These are phyloP conservation scores for Macroglossus sobrinus DNA, from an alignment of 2,113 vertebrate genomes.

Conservation along the genomic window DNA sequence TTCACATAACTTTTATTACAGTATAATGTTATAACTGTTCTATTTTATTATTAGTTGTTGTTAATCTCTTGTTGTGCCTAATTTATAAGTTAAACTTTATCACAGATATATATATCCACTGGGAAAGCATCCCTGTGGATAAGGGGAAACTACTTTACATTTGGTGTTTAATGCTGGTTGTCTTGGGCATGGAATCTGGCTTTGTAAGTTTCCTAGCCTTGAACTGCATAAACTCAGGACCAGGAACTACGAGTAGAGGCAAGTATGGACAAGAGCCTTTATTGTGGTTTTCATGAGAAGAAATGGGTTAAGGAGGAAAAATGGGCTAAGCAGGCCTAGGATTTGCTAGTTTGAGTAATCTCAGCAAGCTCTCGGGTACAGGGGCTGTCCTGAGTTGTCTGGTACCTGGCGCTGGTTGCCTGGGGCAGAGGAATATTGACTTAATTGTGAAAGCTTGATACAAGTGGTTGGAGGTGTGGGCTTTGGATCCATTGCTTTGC, in stretches of 20 bases:
- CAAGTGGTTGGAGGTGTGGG: rapidly evolving
- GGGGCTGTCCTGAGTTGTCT: not conserved
- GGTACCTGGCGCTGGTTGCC: not conserved
- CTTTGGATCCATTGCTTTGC: not conserved
- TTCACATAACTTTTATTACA: not conserved
- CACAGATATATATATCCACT: not conserved
- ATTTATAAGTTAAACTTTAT: not conserved
- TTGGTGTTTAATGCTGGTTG: not conserved
- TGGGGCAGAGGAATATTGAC: not conserved
- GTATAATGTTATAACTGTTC: not conserved
- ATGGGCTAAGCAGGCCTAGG: not conserved
- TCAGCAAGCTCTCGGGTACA: not conserved
- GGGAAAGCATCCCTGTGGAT: not conserved
- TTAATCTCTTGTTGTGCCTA: not conserved
- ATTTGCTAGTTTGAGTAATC: not conserved
- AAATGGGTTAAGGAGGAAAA: not conserved
- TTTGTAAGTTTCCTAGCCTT: not conserved
- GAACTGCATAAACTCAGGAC: not conserved
- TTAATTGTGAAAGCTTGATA: not conserved
- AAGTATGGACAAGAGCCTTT: not conserved
- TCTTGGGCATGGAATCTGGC: not conserved
- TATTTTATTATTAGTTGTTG: not conserved
- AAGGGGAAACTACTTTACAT: not conserved
- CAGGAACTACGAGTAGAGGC: not conserved
- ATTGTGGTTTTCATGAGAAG: not conserved